A percentile compares a stretch with the other conserved stretches of the same genome.
phyloP scores from a whole-genome alignment of 2,113 vertebrate genomes.

The Condylura cristata region DNA sequence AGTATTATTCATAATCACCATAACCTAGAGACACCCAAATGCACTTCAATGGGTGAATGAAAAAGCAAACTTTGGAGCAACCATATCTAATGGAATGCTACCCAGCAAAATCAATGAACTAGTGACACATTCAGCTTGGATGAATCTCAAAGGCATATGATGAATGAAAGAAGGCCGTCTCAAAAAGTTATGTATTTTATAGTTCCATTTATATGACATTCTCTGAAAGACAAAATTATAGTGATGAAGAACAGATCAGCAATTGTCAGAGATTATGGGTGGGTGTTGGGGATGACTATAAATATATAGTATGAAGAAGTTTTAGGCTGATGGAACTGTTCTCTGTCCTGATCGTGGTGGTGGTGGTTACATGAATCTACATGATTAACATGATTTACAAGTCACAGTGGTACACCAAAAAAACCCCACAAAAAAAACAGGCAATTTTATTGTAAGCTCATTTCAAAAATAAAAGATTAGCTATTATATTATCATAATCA shows the following conservation, averaged over 20 bases:
- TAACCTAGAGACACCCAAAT: constrained; percentile 59
- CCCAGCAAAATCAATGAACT: constrained; percentile 56
- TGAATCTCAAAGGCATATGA: constrained; percentile 58
- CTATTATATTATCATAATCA: constrained; percentile 53
- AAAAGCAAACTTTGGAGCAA: constrained; percentile 46
- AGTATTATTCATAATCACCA: constrained; percentile 71
- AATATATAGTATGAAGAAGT: constrained; percentile 42
- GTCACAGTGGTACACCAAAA: constrained; percentile 46
- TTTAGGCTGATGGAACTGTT: constrained; percentile 59
- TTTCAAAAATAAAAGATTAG: constrained; percentile 58
- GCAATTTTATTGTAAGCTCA: constrained; percentile 62
- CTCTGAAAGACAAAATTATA: constrained; percentile 62
- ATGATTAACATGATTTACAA: constrained; percentile 45
- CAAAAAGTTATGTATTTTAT: constrained; percentile 23
- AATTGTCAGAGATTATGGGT: constrained; percentile 41
- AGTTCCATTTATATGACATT: constrained; percentile 40
- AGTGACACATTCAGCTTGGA: constrained; percentile 31
- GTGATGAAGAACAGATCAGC: constrained; percentile 59
- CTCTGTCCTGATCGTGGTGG: constrained; percentile 45
- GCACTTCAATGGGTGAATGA: constrained; percentile 51
- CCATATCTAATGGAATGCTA: constrained; percentile 44
- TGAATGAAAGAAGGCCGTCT: constrained; percentile 60
- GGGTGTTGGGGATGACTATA: neutral
- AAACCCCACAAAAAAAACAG: neutral
- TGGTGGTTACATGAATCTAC: constrained; percentile 63